Conservation (phyloP, 2,113 vertebrate species). For the Syngnathus scovelli region DNA sequence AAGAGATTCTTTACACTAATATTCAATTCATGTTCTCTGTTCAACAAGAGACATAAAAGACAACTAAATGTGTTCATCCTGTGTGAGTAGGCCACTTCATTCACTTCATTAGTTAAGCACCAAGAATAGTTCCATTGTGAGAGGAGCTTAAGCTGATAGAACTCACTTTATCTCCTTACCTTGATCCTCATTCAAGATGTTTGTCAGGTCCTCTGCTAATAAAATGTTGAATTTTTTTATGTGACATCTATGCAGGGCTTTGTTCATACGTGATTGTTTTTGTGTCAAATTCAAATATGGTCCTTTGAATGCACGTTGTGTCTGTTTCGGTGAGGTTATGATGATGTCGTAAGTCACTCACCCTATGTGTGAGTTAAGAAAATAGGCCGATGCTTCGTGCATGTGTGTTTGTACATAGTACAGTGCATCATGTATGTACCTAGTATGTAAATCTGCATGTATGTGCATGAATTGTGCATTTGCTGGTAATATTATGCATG, state of each 20-base stretch:
- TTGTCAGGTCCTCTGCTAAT: not conserved
- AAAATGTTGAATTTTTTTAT: constrained; percentile 8
- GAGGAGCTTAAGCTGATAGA: not conserved
- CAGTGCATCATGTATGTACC: not conserved
- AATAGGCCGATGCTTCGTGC: not conserved
- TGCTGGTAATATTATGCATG: not conserved
- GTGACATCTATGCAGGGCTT: not conserved
- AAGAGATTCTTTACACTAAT: too few relatives aligned
- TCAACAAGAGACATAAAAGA: constrained; percentile 1
- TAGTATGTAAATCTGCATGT: not conserved
- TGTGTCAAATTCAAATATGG: constrained; percentile 17
- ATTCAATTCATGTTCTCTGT: too few relatives aligned
- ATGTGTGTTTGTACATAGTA: not conserved
- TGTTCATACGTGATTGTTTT: constrained; percentile 12
- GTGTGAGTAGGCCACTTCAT: not conserved
- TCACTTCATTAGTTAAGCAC: not conserved
- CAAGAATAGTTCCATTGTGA: not conserved
- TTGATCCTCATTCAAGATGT: not conserved
- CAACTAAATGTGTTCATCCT: constrained; percentile 7
- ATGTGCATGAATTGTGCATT: not conserved
- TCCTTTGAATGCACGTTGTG: not conserved
- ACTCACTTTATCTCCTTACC: not conserved
- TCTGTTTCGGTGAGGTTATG: not conserved
- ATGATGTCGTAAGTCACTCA: not conserved
- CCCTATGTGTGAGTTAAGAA: not conserved